These are phyloP conservation scores for Nestor notabilis DNA, from an alignment of 2,113 vertebrate genomes.

Conservation along the genomic window DNA sequence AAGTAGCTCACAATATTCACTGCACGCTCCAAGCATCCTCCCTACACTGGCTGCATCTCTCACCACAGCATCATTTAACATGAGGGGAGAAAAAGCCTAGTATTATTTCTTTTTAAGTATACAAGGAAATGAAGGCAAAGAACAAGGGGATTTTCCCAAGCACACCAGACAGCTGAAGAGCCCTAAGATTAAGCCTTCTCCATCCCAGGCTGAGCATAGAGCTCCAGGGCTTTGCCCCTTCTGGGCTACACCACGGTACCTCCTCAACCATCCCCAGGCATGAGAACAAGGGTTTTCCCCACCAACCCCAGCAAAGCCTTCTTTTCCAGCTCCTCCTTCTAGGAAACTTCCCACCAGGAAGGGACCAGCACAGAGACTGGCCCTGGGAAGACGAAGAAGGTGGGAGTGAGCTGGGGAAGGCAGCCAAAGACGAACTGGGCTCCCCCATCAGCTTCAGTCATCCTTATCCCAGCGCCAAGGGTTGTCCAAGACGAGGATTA, in stretches of 20 bases:
- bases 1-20: background rate
- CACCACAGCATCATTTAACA: background rate
- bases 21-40: background rate
- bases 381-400: slow-evolving; percentile 24
- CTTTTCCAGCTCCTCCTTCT: background rate
- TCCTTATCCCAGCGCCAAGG: background rate
- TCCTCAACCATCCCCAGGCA: background rate
- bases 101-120: background rate
- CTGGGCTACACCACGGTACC: background rate
- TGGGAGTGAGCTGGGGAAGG: slow-evolving; percentile 21
- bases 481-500: background rate
- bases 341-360: slow-evolving; percentile 26
- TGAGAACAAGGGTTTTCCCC: background rate
- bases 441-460: slow-evolving; percentile 18
- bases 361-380: background rate
- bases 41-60: background rate
- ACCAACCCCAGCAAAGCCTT: fast-evolving
- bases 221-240: background rate
- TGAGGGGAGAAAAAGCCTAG: background rate
- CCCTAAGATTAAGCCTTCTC: background rate
- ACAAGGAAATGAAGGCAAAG: background rate
- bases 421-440: background rate
- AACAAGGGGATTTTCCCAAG: background rate
- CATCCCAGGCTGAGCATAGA: background rate
- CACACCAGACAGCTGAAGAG: background rate